Evolutionary conservation across 2,113 vertebrate genomes (phyloP).

Genomic region (Hirundichthys speculiger): DNA sequence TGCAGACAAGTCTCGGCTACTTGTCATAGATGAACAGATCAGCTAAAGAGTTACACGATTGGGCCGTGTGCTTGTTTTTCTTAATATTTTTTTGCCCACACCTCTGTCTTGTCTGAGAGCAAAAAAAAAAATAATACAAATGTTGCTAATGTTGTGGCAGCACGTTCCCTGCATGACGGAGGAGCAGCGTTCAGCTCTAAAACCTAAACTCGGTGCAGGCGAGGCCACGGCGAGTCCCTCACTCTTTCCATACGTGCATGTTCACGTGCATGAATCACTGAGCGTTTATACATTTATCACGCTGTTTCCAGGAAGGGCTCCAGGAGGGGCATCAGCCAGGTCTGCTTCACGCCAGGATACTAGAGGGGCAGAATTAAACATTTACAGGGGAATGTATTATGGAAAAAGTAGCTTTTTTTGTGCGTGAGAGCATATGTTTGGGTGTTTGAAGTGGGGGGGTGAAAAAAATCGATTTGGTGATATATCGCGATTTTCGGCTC

Average conservation of each 20-base stretch:
- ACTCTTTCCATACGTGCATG: no score
- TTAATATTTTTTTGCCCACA: slow-evolving; percentile 32
- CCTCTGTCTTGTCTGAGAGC: slow-evolving; percentile 5
- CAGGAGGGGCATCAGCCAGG: background rate
- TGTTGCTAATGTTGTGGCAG: background rate
- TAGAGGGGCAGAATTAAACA: background rate
- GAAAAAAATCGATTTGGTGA: no score
- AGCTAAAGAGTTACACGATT: slow-evolving; percentile 35
- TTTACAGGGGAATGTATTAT: background rate
- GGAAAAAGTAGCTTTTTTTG: no score
- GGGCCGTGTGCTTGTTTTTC: slow-evolving; percentile 31
- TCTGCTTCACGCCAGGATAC: background rate
- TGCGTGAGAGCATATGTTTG: no score
- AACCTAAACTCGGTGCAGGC: no score
- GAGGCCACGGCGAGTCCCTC: no score
- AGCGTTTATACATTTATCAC: background rate
- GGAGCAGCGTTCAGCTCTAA: no score
- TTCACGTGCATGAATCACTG: no score
- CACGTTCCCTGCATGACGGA: no score
- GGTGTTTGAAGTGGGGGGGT: no score
- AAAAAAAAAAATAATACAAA: background rate
- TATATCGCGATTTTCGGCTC: no score
- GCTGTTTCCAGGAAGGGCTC: background rate
- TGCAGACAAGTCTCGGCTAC: slow-evolving; percentile 58
- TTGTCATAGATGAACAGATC: slow-evolving; percentile 55